phyloP scores from a whole-genome alignment of 2,797 vertebrate species.

The Parambassis ranga region DNA sequence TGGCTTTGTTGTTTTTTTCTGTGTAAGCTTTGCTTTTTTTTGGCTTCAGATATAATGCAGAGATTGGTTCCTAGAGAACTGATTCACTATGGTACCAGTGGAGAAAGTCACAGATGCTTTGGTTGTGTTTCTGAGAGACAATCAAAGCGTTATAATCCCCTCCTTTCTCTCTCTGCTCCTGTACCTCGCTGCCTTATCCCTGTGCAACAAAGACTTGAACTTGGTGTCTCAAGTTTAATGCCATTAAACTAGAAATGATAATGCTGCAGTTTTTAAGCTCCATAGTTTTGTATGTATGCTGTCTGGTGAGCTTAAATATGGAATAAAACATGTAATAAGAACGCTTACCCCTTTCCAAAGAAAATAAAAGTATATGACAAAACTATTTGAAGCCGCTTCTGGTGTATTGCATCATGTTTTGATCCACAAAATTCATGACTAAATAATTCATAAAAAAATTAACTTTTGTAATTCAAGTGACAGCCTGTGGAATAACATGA shows the following conservation, averaged over 20 bases:
- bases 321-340: constrained; percentile 67
- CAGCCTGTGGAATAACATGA: constrained; percentile 9
- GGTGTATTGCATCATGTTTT: too few species aligned
- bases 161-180: constrained; percentile 30
- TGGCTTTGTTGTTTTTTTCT: constrained; percentile 47
- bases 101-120: constrained; percentile 38
- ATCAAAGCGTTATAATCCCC: constrained; percentile 18
- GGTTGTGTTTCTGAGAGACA: constrained; percentile 49
- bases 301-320: constrained; percentile 61
- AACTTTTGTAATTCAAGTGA: not conserved
- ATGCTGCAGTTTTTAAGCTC: constrained; percentile 75
- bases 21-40: constrained; percentile 30
- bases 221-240: constrained; percentile 60
- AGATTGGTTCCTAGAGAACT: constrained; percentile 45
- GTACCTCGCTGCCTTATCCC: constrained; percentile 76
- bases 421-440: too few species aligned
- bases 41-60: constrained; percentile 35
- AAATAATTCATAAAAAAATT: too few species aligned
- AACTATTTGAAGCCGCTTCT: constrained; percentile 21
- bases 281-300: constrained; percentile 67
- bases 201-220: constrained; percentile 30
- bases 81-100: constrained; percentile 66
- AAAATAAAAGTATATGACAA: constrained; percentile 80
- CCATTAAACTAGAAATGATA: constrained; percentile 69
- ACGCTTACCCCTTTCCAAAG: constrained; percentile 80